Conservation (phyloP, 2,888 invertebrate genomes). For the Epirrhoe alternata region DNA sequence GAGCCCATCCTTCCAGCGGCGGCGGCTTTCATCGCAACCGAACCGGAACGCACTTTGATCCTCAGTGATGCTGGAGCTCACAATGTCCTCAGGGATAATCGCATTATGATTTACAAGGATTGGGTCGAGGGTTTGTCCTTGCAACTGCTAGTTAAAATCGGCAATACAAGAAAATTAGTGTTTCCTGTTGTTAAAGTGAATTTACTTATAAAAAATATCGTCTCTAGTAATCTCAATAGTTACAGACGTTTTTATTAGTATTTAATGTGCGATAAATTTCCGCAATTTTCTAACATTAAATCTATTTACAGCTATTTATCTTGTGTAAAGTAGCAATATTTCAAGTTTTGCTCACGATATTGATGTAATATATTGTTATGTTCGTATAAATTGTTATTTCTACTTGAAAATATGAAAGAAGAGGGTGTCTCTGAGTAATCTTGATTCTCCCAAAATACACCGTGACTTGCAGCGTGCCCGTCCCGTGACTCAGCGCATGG, state of each 20-base stretch:
- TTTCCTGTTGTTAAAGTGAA: conserved; percentile 2
- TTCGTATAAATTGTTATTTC: background rate
- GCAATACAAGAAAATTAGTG: background rate
- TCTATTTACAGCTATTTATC: conserved; percentile 1
- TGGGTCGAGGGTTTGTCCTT: background rate
- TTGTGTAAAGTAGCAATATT: background rate
- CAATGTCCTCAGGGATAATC: conserved; percentile 3
- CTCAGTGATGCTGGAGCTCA: background rate
- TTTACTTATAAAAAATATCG: background rate
- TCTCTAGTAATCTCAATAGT: background rate
- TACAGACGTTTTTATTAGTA: background rate
- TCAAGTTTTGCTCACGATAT: conserved; percentile 1
- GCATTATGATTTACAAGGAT: background rate
- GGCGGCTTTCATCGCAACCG: conserved; percentile 1
- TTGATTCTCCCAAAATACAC: background rate
- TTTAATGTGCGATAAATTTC: conserved; percentile 1
- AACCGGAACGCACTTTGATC: conserved; percentile 13
- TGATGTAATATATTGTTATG: background rate
- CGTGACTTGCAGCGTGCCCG: background rate
- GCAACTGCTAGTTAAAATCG: background rate
- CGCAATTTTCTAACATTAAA: background rate
- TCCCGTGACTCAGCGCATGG: conserved; percentile 10
- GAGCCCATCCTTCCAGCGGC: conserved; percentile 16
- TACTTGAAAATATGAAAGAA: background rate
- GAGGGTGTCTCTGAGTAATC: conserved; percentile 7